Evolutionary conservation across 1,140 invertebrate species (phyloP).

Genomic region (Atta texana): DNA sequence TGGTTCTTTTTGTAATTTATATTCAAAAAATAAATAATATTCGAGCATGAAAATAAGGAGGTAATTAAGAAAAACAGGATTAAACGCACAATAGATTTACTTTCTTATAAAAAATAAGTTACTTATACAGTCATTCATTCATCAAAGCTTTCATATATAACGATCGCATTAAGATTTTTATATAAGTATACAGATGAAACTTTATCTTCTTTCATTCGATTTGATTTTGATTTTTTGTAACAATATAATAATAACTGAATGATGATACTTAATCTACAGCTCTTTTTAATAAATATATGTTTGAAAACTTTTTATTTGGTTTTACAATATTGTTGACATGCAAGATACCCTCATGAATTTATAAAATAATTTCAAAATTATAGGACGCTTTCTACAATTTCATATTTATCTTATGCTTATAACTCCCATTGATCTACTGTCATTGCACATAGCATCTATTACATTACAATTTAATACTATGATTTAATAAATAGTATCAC

Average conservation of each 20-base stretch:
- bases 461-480: slow-evolving; percentile 68
- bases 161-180: slow-evolving; percentile 4
- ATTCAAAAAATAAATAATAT: not conserved
- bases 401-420: not conserved
- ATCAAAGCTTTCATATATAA: slow-evolving; percentile 8
- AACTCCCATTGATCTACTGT: not conserved
- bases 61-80: not conserved
- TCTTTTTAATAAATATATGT: slow-evolving; percentile 27
- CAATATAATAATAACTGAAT: not conserved
- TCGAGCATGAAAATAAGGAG: not conserved
- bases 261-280: not conserved
- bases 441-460: not conserved
- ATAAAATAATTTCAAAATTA: slow-evolving; percentile 9
- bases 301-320: not conserved
- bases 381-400: not conserved
- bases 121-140: slow-evolving; percentile 38
- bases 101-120: slow-evolving; percentile 69
- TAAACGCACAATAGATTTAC: slow-evolving; percentile 32
- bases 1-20: not conserved
- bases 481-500: slow-evolving; percentile 77
- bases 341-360: not conserved
- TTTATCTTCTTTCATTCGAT: not conserved
- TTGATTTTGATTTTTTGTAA: not conserved
- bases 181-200: not conserved
- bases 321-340: not conserved